Percentiles rank a stretch among this genome's conserved stretches.
These are phyloP conservation scores for Enteromius thamalakanensis DNA, from an alignment of 2,797 vertebrate genomes.

Conservation along the genomic window DNA sequence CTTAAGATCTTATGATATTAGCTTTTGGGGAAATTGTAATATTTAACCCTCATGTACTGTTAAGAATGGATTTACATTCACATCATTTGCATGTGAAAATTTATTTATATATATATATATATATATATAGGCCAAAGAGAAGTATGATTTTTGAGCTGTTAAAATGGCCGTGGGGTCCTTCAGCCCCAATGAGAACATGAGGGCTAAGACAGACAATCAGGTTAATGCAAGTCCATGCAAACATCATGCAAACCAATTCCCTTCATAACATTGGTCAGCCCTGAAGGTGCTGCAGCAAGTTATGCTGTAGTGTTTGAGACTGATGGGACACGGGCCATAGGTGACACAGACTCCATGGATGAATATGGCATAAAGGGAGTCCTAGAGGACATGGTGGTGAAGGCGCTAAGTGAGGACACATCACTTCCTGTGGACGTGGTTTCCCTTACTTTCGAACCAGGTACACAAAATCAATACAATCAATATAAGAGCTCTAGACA, in stretches of 20 bases:
- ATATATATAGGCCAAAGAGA: not conserved
- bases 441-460: constrained; percentile 81
- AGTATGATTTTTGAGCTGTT: constrained; percentile 13
- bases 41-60: not conserved
- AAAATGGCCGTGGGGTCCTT: not conserved
- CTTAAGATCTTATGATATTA: not conserved
- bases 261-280: constrained; percentile 70
- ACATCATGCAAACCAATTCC: constrained; percentile 20
- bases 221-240: not conserved
- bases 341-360: constrained; percentile 35
- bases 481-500: not conserved
- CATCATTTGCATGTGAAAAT: not conserved
- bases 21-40: not conserved
- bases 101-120: too few relatives aligned
- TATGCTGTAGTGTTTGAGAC: constrained; percentile 86
- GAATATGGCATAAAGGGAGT: constrained; percentile 70
- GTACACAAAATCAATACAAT: constrained; percentile 61
- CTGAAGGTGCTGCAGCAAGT: constrained; percentile 80
- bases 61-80: not conserved
- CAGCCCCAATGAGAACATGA: not conserved
- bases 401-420: constrained; percentile 82
- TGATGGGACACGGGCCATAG: constrained; percentile 61
- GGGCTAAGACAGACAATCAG: not conserved
- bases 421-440: constrained; percentile 82
- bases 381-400: constrained; percentile 85